Percentiles rank a stretch among this genome's conserved stretches.
Evolutionary conservation across 2,113 vertebrate species (phyloP).

Genomic region (Melanostigma gelatinosum): DNA sequence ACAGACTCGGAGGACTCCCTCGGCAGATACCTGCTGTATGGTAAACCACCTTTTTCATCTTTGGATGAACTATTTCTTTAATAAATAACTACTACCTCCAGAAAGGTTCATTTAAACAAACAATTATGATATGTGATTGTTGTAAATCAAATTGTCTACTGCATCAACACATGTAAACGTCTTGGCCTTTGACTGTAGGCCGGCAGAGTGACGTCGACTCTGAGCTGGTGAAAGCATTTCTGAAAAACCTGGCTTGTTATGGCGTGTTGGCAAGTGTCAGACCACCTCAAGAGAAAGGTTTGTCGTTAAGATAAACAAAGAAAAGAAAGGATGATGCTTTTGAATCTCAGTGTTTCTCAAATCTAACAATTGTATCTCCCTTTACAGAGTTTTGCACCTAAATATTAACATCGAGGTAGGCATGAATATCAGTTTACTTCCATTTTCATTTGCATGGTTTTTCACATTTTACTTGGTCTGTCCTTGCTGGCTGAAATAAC

Average conservation of each 20-base stretch:
- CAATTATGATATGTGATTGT: neutral
- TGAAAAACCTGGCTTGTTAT: constrained; percentile 47
- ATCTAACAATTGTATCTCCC: constrained; percentile 12
- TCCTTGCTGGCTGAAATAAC: neutral
- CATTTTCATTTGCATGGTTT: neutral
- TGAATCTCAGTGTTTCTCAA: neutral
- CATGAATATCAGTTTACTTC: rapidly evolving
- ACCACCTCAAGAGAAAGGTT: constrained; percentile 59
- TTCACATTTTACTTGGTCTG: neutral
- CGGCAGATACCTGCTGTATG: constrained; percentile 65
- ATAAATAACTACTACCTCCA: too few species aligned
- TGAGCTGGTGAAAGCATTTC: constrained; percentile 48
- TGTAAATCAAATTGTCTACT: neutral
- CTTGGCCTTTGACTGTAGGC: constrained; percentile 20
- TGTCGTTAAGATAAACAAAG: neutral
- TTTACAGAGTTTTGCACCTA: constrained; percentile 58
- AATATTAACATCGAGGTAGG: constrained; percentile 21
- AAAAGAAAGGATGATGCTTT: neutral
- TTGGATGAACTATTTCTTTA: too few species aligned
- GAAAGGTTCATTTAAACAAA: too few species aligned
- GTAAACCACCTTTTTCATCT: constrained; percentile 37
- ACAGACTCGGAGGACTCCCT: constrained; percentile 43
- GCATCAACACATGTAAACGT: neutral
- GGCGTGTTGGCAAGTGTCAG: constrained; percentile 22
- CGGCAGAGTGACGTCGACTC: constrained; percentile 2